A percentile compares a stretch with the other conserved stretches of the same genome.
Evolutionary conservation across 2,797 vertebrate species (phyloP).

Genomic region (Salmo trutta): DNA sequence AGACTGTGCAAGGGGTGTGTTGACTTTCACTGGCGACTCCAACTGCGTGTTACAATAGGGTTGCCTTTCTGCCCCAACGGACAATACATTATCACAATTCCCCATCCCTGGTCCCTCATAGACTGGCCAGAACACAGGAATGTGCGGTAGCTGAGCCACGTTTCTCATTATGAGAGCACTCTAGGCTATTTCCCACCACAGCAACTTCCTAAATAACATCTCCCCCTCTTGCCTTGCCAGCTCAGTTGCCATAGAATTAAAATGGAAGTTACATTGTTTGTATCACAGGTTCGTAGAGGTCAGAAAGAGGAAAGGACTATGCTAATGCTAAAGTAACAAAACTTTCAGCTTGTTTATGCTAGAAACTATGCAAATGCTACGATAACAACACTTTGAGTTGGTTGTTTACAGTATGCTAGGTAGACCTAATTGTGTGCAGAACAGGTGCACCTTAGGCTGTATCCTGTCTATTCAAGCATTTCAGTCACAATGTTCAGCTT

Average conservation of each 20-base stretch:
- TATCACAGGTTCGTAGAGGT: background rate
- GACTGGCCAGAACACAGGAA: background rate
- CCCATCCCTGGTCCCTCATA: background rate
- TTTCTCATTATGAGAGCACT: background rate
- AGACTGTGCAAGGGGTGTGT: too few relatives aligned
- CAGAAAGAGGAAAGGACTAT: background rate
- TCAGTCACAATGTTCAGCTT: too few relatives aligned
- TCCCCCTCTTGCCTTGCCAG: background rate
- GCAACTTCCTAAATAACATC: background rate
- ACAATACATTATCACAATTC: slow-evolving; percentile 13
- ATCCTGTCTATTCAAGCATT: too few relatives aligned
- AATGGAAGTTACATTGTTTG: background rate
- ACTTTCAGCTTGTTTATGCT: background rate
- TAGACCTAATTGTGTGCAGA: too few relatives aligned
- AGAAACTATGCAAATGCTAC: background rate
- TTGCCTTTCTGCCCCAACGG: slow-evolving; percentile 5
- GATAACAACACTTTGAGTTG: too few relatives aligned
- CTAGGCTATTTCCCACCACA: background rate
- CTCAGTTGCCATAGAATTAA: background rate
- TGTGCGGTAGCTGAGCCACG: too few relatives aligned
- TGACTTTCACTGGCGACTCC: too few relatives aligned
- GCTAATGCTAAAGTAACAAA: background rate
- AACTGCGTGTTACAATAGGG: slow-evolving; percentile 19
- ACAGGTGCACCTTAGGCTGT: too few relatives aligned
- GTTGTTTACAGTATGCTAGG: too few relatives aligned